Evolutionary conservation across 2,113 vertebrate genomes (phyloP), one percentile per base, ranked within the genome.

Genomic region (Pyxicephalus adspersus): DNA sequence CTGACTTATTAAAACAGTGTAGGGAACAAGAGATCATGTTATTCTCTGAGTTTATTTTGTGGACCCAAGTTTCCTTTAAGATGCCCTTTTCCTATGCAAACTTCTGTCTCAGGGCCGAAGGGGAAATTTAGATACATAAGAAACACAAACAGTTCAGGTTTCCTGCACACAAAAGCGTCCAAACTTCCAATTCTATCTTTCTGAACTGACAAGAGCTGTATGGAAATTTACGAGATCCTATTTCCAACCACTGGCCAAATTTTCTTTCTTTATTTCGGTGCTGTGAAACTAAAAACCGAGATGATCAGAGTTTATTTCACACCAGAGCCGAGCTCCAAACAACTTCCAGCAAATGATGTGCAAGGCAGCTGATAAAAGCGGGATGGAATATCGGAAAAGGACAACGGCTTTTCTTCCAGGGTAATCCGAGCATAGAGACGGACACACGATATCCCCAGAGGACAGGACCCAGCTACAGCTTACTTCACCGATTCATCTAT

Each of bases 231-330:
- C 16, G 18, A 29, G 34, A 67, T 78, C 52, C 7, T 8, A 26
- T 78, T 78, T 67, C 76, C n/a, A 45, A 6, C 0, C 11, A 18
- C 17, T n/a, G 31, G 52, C 64, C 76, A 79, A 50, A 13, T 55
- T 45, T 45, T 45, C 2, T 45, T 45, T 34, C 6, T 34, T 34
- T n/a, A 23, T n/a, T 28, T 18, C 2, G 16, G 17, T 9, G 9
- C 20, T 15, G 45, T 5, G 78, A 64, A 80, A 80, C 23, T 17
- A 1, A 54, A 80, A n/a, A 72, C 78, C 66, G 9, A 17, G 77
- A 34, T 58, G 26, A 31, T 34, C 50, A 0, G 4, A 9, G 22
- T 58, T 54, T 54, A 22, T 55, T 50, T 60, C 64, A 55, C 65
- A 28, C 64, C n/a, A 19, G 1, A 20, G 9, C 23, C 38, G 45